These are phyloP conservation scores for Mythimna ferrago DNA, from an alignment of 2,888 invertebrate species.

Conservation along the genomic window DNA sequence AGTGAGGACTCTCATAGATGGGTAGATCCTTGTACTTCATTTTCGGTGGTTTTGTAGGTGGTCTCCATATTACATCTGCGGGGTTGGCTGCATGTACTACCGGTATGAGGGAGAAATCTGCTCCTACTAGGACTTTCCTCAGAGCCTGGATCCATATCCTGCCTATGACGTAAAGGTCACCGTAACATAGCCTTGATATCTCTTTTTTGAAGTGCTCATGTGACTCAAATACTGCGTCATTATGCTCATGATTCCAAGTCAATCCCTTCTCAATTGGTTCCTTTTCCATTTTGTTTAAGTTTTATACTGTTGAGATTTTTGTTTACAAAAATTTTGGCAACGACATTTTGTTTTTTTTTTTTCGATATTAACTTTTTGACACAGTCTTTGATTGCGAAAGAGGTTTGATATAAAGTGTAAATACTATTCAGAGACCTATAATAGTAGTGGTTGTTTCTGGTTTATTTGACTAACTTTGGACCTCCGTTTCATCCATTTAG, in stretches of 20 bases:
- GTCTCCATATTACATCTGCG: conserved; percentile 15
- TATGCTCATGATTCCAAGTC: background rate
- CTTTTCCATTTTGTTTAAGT: conserved; percentile 48
- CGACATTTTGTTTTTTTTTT: conserved; percentile 31
- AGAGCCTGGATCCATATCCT: conserved; percentile 75
- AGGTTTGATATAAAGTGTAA: conserved; percentile 4
- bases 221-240: conserved; percentile 49
- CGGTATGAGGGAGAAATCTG: conserved; percentile 72
- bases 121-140: conserved; percentile 69
- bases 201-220: conserved; percentile 58
- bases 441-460: no score
- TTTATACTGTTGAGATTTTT: conserved; percentile 42
- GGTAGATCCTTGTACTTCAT: conserved; percentile 82
- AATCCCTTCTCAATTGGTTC: background rate
- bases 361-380: conserved; percentile 14
- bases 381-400: background rate
- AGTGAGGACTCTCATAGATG: conserved; percentile 76
- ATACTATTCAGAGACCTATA: background rate
- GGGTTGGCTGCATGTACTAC: conserved; percentile 72
- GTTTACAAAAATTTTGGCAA: conserved; percentile 67
- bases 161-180: conserved; percentile 75
- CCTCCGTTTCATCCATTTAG: no score
- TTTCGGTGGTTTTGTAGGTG: conserved; percentile 72
- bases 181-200: conserved; percentile 61
- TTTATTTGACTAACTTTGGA: no score